phyloP scores from a whole-genome alignment of 2,113 vertebrate genomes.

The Numenius arquata region DNA sequence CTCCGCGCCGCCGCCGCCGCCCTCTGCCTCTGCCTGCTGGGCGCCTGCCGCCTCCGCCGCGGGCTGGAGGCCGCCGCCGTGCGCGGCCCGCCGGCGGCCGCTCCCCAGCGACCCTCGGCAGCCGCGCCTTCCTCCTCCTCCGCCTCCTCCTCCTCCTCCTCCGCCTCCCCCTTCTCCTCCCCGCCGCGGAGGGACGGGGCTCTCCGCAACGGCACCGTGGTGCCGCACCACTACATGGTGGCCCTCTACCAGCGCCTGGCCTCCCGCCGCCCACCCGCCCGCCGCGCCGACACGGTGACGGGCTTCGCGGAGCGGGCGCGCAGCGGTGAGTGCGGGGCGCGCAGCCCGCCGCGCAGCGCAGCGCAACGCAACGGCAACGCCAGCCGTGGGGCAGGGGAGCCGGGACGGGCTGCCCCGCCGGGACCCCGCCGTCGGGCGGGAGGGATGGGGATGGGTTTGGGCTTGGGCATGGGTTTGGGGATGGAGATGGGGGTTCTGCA shows the following conservation, averaged over 20 bases:
- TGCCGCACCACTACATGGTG: conserved; percentile 85
- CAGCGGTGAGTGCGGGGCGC: conserved; percentile 36
- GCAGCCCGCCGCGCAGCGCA: background rate
- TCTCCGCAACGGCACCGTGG: conserved; percentile 70
- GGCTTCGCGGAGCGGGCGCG: conserved; percentile 81
- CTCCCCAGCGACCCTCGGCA: conserved; percentile 13
- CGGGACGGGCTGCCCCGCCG: background rate
- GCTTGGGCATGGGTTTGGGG: background rate
- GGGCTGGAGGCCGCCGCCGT: conserved; percentile 38
- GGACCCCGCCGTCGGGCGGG: background rate
- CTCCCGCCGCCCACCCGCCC: conserved; percentile 21
- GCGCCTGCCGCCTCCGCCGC: conserved; percentile 52
- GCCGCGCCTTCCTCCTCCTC: conserved; percentile 5
- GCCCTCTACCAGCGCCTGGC: conserved; percentile 79
- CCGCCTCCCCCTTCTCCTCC: conserved; percentile 5
- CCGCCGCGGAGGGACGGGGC: background rate
- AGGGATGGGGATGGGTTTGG: background rate
- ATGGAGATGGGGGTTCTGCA: background rate
- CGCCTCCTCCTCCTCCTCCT: background rate
- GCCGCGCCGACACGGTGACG: conserved; percentile 79
- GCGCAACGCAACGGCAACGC: too few species aligned
- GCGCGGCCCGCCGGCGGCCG: background rate
- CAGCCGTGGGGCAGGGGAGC: background rate
- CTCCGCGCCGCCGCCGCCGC: background rate
- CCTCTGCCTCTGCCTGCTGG: conserved; percentile 58